Conservation (phyloP, 2,797 vertebrate genomes). For the Fistularia commersonii region DNA sequence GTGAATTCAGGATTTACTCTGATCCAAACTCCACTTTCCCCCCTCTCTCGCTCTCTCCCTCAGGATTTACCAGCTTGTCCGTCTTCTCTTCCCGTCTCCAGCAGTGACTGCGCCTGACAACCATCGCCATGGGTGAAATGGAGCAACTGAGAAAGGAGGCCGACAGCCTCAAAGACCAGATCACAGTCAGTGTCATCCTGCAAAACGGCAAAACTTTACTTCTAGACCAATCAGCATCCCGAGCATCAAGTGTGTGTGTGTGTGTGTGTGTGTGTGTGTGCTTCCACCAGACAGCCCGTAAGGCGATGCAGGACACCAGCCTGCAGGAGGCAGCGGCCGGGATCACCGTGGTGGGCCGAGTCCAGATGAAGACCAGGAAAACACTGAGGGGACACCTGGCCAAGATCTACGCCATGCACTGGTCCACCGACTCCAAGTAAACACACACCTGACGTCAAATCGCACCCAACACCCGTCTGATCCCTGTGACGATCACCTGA, state of each 20-base stretch:
- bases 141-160: conserved; percentile 93
- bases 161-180: conserved; percentile 93
- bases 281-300: conserved; percentile 83
- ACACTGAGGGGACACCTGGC: conserved; percentile 93
- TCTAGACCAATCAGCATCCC: neutral
- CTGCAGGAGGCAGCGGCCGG: conserved; percentile 82
- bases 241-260: conserved; percentile 10
- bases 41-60: conserved; percentile 24
- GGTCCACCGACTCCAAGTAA: conserved; percentile 91
- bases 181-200: conserved; percentile 82
- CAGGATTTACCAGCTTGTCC: conserved; percentile 52
- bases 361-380: conserved; percentile 91
- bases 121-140: conserved; percentile 89
- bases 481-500: too few species aligned
- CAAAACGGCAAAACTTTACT: neutral
- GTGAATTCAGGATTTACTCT: neutral
- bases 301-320: conserved; percentile 85
- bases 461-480: too few species aligned
- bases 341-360: conserved; percentile 79
- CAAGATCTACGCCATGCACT: conserved; percentile 99
- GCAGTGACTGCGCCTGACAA: conserved; percentile 55
- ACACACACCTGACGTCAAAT: neutral
- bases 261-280: neutral
- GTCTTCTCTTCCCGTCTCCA: conserved; percentile 50
- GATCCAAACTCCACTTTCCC: neutral